These are phyloP conservation scores for Amblyjoppa proteus DNA, from an alignment of 2,888 invertebrate species.

Conservation along the genomic window DNA sequence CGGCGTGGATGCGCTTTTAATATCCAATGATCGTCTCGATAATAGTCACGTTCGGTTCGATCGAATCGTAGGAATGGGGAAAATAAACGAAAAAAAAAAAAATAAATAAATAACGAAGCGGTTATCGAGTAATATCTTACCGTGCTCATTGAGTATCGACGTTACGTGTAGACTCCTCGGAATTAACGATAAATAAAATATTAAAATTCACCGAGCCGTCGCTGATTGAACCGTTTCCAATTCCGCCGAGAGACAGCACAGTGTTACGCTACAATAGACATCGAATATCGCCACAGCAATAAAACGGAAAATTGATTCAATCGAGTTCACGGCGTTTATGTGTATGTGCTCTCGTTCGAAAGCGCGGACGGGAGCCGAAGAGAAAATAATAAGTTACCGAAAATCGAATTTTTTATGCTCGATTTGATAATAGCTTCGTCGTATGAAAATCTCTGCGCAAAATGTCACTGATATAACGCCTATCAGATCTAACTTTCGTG, in stretches of 20 bases:
- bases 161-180: constrained; percentile 2
- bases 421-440: not conserved
- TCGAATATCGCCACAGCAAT: not conserved
- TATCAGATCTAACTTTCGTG: not conserved
- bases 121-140: not conserved
- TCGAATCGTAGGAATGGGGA: not conserved
- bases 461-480: not conserved
- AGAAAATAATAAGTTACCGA: not conserved
- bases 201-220: constrained; percentile 27
- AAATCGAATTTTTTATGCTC: not conserved
- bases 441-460: not conserved
- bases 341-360: not conserved
- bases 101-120: not conserved
- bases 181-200: constrained; percentile 5
- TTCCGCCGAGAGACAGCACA: not conserved
- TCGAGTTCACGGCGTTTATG: not conserved
- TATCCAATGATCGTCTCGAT: constrained; percentile 5
- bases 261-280: not conserved
- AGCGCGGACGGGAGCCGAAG: too few species aligned
- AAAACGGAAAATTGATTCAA: not conserved
- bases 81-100: not conserved
- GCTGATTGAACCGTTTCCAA: constrained; percentile 2
- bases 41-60: constrained; percentile 7
- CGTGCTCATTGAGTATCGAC: constrained; percentile 16
- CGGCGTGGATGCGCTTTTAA: constrained; percentile 1